These are phyloP conservation scores for Caenorhabditis afra DNA, from an alignment of 2,888 invertebrate genomes.

Conservation along the genomic window DNA sequence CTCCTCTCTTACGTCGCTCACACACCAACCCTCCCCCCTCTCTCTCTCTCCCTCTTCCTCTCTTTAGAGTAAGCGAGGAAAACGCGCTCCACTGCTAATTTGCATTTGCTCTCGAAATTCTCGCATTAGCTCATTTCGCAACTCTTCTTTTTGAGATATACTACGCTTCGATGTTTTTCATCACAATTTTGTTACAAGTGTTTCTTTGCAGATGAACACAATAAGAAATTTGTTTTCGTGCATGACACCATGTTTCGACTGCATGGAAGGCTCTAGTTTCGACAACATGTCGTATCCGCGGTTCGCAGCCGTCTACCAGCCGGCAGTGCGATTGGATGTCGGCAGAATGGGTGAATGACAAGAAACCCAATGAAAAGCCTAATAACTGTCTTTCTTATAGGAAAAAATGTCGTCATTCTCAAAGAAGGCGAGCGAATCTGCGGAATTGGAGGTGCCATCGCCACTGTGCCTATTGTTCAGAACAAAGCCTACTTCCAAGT, in stretches of 20 bases:
- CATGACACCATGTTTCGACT: slow-evolving; percentile 65
- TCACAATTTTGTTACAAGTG: neutral
- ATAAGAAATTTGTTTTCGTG: slow-evolving; percentile 46
- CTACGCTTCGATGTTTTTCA: too few relatives aligned
- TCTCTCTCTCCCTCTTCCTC: neutral
- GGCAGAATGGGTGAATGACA: slow-evolving; percentile 69
- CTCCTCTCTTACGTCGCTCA: too few relatives aligned
- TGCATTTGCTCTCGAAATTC: slow-evolving; percentile 1
- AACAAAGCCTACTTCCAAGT: slow-evolving; percentile 99
- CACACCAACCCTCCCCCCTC: too few relatives aligned
- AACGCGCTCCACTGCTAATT: slow-evolving; percentile 21
- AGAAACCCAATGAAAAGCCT: too few relatives aligned
- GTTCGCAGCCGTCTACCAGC: slow-evolving; percentile 64
- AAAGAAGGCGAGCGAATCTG: slow-evolving; percentile 94
- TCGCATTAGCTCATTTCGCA: slow-evolving; percentile 7
- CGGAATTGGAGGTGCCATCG: slow-evolving; percentile 92
- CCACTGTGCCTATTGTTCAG: slow-evolving; percentile 94
- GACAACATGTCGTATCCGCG: slow-evolving; percentile 78
- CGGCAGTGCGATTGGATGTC: slow-evolving; percentile 74
- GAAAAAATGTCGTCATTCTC: slow-evolving; percentile 95
- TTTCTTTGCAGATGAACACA: slow-evolving; percentile 34
- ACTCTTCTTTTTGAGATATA: neutral
- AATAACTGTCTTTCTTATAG: slow-evolving; percentile 82
- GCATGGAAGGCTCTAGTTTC: slow-evolving; percentile 68
- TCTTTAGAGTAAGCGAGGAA: neutral